Conservation (phyloP, 2,888 invertebrate genomes). For the Ethmia dodecea region DNA sequence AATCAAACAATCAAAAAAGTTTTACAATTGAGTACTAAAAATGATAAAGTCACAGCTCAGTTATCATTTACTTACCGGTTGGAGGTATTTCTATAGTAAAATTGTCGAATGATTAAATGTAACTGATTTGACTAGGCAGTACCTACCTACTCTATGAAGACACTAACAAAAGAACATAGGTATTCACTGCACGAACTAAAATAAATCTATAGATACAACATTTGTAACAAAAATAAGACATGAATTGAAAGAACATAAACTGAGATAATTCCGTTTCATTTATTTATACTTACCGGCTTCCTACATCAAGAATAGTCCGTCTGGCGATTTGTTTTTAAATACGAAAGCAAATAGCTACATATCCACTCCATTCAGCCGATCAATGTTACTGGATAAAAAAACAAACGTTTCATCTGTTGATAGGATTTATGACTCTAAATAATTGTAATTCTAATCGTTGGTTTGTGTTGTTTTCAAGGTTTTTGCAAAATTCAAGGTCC, state of each 20-base stretch:
- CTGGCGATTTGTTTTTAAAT: conserved; percentile 20
- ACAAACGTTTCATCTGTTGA: conserved; percentile 51
- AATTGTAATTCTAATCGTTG: conserved; percentile 47
- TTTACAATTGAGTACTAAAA: no score
- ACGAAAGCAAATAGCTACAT: conserved; percentile 6
- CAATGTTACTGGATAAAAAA: conserved; percentile 47
- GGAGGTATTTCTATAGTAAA: no score
- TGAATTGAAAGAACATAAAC: conserved; percentile 3
- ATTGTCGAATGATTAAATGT: no score
- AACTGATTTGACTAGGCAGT: no score
- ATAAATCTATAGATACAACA: background rate
- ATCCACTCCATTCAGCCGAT: conserved; percentile 27
- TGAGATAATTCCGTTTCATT: conserved; percentile 23
- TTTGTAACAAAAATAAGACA: conserved; percentile 5
- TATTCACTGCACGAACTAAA: no score
- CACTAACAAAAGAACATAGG: no score
- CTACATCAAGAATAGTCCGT: conserved; percentile 35
- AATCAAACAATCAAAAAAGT: no score
- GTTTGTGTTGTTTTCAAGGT: conserved; percentile 30
- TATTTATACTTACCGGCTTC: conserved; percentile 41
- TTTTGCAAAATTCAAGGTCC: conserved; percentile 31
- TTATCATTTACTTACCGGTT: no score
- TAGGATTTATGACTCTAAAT: conserved; percentile 60
- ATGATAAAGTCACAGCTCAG: no score
- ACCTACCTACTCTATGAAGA: no score